These are phyloP conservation scores for Heterotis niloticus DNA, from an alignment of 2,113 vertebrate genomes.

Conservation along the genomic window DNA sequence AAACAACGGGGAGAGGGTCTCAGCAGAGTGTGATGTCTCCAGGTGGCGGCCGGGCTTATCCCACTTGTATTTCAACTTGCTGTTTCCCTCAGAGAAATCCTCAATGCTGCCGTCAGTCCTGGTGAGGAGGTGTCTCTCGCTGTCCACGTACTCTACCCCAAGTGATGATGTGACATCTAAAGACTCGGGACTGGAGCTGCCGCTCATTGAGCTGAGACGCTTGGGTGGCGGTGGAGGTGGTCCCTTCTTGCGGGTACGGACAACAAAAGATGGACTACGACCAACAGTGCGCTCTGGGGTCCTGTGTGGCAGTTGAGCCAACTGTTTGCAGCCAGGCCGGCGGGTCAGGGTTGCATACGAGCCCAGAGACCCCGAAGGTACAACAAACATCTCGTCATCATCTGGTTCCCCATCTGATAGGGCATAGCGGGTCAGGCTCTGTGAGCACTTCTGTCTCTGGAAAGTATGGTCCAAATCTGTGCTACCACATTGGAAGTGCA, in stretches of 20 bases:
- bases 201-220: constrained; percentile 82
- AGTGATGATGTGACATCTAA: constrained; percentile 27
- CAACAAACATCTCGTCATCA: constrained; percentile 60
- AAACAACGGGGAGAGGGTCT: constrained; percentile 23
- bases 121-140: constrained; percentile 59
- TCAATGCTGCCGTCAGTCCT: constrained; percentile 46
- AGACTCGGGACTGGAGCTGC: constrained; percentile 63
- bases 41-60: neutral
- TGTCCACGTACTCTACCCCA: constrained; percentile 29
- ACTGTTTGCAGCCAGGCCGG: constrained; percentile 65
- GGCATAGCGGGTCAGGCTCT: constrained; percentile 75
- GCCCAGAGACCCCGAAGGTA: constrained; percentile 58
- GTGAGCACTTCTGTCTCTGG: constrained; percentile 68
- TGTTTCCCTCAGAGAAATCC: neutral
- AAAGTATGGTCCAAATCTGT: constrained; percentile 6
- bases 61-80: neutral
- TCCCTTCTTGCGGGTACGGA: constrained; percentile 80
- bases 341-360: constrained; percentile 84
- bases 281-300: constrained; percentile 61
- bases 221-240: constrained; percentile 74
- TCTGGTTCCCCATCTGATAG: constrained; percentile 79
- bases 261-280: constrained; percentile 85
- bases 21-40: neutral
- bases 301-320: neutral
- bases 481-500: constrained; percentile 37